A percentile compares a stretch with the other conserved stretches of the same genome.
Conservation (phyloP, 2,113 vertebrate genomes). For the Uria aalge region DNA sequence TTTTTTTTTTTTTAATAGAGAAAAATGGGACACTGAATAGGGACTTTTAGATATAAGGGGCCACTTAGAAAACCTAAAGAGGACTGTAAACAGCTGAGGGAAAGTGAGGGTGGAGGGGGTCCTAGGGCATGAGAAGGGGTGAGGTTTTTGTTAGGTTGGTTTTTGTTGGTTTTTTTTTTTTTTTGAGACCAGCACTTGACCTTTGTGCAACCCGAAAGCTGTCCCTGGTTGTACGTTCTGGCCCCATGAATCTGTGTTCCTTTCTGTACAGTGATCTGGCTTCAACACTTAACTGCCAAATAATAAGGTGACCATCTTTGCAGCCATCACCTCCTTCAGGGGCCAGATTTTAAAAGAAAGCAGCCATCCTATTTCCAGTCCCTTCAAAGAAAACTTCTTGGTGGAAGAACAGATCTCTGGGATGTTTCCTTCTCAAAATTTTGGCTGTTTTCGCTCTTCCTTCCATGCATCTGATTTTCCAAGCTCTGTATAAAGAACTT, state of each 20-base stretch:
- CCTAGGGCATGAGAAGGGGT: not conserved
- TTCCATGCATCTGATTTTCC: not conserved
- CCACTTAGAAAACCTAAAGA: not conserved
- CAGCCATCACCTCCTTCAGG: not conserved
- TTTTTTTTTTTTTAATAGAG: not conserved
- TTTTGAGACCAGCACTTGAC: not conserved
- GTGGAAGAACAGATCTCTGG: not conserved
- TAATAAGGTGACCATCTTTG: not conserved
- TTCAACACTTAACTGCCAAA: not conserved
- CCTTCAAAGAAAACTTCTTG: not conserved
- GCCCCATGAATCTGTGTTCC: not conserved
- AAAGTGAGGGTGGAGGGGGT: not conserved
- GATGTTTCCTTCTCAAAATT: not conserved
- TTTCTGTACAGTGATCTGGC: not conserved
- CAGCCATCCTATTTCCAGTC: not conserved
- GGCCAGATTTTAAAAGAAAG: not conserved
- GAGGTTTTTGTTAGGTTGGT: not conserved
- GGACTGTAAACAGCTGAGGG: not conserved
- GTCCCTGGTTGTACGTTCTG: not conserved
- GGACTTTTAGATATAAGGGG: not conserved
- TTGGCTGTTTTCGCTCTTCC: not conserved
- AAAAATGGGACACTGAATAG: not conserved
- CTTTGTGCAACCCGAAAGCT: not conserved
- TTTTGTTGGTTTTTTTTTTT: rapidly evolving
- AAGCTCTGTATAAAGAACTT: not conserved